Conservation (phyloP, 64 coral and sea anemone genomes). For the Trachythela sp. region DNA sequence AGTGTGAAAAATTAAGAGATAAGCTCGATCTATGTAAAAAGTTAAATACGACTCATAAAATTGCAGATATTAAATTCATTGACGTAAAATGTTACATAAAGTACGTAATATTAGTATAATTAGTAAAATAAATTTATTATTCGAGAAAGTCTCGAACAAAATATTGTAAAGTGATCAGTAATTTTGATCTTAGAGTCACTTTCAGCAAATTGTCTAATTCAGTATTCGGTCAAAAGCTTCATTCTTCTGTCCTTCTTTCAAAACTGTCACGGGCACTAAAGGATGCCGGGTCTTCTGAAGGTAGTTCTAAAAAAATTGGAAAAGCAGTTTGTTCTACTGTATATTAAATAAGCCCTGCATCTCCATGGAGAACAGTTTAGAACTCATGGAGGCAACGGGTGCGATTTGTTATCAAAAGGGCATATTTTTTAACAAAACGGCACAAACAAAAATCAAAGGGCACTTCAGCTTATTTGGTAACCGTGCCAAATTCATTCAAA, state of each 20-base stretch:
- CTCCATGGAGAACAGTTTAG: no score
- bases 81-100: neutral
- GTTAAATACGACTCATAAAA: neutral
- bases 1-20: no score
- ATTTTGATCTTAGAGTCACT: neutral
- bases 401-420: no score
- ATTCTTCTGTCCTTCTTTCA: conserved; percentile 25
- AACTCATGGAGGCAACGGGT: no score
- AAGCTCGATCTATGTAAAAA: no score
- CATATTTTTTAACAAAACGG: no score
- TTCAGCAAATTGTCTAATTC: neutral
- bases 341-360: neutral
- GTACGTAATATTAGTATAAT: neutral
- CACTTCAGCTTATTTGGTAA: no score
- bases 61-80: neutral
- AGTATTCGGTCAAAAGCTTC: neutral
- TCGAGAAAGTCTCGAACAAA: neutral
- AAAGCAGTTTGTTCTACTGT: neutral
- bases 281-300: neutral
- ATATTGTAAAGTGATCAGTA: neutral
- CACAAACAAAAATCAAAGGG: no score
- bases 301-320: neutral
- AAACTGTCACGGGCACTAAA: neutral
- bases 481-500: no score
- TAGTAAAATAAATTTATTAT: neutral